Evolutionary conservation across 2,113 vertebrate genomes (phyloP), one percentile per base, ranked within the genome.

Genomic region (Corvus cornix): DNA sequence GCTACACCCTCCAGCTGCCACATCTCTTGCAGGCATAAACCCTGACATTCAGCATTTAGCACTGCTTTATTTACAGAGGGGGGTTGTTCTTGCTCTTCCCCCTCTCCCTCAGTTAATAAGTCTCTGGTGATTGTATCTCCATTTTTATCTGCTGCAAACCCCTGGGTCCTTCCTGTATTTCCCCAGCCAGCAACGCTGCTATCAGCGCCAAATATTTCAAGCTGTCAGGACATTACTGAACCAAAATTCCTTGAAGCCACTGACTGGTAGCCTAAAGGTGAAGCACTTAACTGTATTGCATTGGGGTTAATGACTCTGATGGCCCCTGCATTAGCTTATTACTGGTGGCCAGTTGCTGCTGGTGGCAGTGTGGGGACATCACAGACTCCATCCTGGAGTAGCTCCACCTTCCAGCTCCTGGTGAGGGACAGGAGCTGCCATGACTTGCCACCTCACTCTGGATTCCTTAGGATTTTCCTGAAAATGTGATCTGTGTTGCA

Each of bases 391-490:
- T 94, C 92, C 66, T 53, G 58, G 81, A 96, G 84, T 90, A 96
- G 85, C 89, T 96, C 87, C 87, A 97, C 77, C 91, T 97, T 93
- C 93, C 91, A 84, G 63, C n/a, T 77, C 60, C 84, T 16, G 30
- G 16, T 4, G 0, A 6, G 12, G 67, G 35, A 75, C 35, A 58
- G 55, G n/a, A 87, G 56, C 58, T 11, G 5, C 16, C 4, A 20
- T 67, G 35, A 95, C 83, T 75, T 69, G 8, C 43, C 14, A 2
- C 44, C 37, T 84, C 6, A 4, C 52, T 70, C 84, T 6, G 5
- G 73, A 95, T 75, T 97, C 92, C 44, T 56, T 27, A 70, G 77
- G 70, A 68, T 91, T 96, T 97, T 93, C 94, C 91, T 95, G 94
- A 97, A 96, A 97, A 93, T 95, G 70, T 70, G 79, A 95, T 56